phyloP scores from a whole-genome alignment of 2,888 invertebrate species.

The Seira ritae region DNA sequence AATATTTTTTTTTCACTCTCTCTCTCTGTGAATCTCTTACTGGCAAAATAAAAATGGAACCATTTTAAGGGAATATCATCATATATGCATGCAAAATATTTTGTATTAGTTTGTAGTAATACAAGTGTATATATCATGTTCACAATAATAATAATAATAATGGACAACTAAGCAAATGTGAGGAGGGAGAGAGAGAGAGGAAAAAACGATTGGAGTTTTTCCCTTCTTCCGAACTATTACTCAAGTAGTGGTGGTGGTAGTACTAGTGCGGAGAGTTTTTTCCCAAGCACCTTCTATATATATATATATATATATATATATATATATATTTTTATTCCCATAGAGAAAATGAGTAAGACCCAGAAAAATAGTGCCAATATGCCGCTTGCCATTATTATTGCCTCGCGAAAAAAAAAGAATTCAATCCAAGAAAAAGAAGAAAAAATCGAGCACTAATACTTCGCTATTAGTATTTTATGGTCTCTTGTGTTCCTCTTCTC shows the following conservation, averaged over 20 bases:
- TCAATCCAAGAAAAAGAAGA: constrained; percentile 21
- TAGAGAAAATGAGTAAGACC: constrained; percentile 21
- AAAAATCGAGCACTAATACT: constrained; percentile 19
- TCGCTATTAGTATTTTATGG: constrained; percentile 21
- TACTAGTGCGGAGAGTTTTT: neutral
- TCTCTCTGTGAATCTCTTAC: neutral
- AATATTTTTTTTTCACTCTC: neutral
- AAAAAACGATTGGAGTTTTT: neutral
- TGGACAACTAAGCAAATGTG: constrained; percentile 13
- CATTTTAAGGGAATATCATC: constrained; percentile 24
- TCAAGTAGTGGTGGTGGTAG: too few species aligned
- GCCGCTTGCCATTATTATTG: constrained; percentile 53
- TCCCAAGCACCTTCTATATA: constrained; percentile 20
- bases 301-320: too few species aligned
- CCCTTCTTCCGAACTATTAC: neutral
- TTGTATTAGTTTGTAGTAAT: neutral
- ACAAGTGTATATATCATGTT: constrained; percentile 17
- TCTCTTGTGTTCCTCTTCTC: constrained; percentile 22
- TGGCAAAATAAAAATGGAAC: constrained; percentile 18
- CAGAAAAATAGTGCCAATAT: constrained; percentile 48
- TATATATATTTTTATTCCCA: too few species aligned
- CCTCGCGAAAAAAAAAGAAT: constrained; percentile 38
- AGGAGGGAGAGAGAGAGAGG: neutral
- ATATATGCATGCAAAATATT: constrained; percentile 37
- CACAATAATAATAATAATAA: constrained; percentile 19